Percentiles rank a stretch among this genome's conserved stretches.
Evolutionary conservation across 2,888 invertebrate species (phyloP).

Genomic region (Tachystola acroxantha): DNA sequence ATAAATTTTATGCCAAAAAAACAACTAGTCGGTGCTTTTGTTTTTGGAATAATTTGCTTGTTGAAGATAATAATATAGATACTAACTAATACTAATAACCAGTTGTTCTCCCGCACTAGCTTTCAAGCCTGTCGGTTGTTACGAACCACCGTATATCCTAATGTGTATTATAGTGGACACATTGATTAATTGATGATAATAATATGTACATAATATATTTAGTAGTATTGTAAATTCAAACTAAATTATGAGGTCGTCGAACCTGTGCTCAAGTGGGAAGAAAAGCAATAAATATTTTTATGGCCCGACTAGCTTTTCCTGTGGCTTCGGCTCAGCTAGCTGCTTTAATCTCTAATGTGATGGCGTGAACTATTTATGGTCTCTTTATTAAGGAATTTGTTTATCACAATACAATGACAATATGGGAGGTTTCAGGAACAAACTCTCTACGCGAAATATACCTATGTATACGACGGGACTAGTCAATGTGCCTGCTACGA

Average conservation of each 20-base stretch:
- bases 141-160: background rate
- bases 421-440: background rate
- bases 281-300: conserved; percentile 67
- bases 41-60: too few species aligned
- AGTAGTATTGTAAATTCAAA: conserved; percentile 60
- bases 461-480: too few species aligned
- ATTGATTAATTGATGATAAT: conserved; percentile 62
- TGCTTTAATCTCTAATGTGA: conserved; percentile 32
- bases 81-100: too few species aligned
- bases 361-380: conserved; percentile 11
- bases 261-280: conserved; percentile 59
- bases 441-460: background rate
- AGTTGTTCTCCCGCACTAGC: too few species aligned
- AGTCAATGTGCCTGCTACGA: too few species aligned
- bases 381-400: conserved; percentile 6
- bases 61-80: too few species aligned
- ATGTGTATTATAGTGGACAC: background rate
- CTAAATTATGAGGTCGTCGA: conserved; percentile 55
- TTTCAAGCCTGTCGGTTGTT: background rate
- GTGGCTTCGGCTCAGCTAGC: conserved; percentile 29
- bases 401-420: background rate
- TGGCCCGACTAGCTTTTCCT: conserved; percentile 47
- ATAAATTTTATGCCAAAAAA: too few species aligned
- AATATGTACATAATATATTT: conserved; percentile 56
- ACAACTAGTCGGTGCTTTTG: too few species aligned